Conservation (phyloP, 2,888 invertebrate species). For the Yponomeuta evonymella region DNA sequence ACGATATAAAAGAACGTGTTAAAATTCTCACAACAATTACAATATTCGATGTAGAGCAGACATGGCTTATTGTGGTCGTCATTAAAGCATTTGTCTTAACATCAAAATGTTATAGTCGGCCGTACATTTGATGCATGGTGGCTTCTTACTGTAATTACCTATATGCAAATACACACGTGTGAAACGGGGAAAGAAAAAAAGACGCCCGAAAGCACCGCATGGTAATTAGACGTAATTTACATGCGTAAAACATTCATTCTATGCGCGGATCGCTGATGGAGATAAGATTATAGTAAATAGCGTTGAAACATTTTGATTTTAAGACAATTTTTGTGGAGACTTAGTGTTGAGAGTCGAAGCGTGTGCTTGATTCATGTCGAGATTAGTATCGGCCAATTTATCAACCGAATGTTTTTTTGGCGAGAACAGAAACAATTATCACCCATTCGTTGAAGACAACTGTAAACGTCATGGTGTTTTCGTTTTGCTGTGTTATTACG, state of each 20-base stretch:
- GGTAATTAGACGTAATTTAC: conserved; percentile 71
- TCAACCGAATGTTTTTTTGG: conserved; percentile 26
- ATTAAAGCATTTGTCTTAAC: conserved; percentile 60
- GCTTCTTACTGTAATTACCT: conserved; percentile 63
- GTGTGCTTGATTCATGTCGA: conserved; percentile 66
- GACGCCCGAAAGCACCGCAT: conserved; percentile 50
- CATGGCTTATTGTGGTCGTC: conserved; percentile 51
- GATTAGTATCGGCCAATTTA: conserved; percentile 56
- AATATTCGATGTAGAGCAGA: conserved; percentile 54
- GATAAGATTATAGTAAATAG: conserved; percentile 71
- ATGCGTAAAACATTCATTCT: conserved; percentile 65
- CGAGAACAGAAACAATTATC: background rate
- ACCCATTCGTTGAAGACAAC: background rate
- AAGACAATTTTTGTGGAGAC: conserved; percentile 65
- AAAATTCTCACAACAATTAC: conserved; percentile 65
- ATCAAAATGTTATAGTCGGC: conserved; percentile 63
- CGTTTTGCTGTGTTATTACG: background rate
- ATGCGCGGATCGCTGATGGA: conserved; percentile 66
- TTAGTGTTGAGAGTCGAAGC: conserved; percentile 56
- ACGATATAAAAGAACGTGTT: conserved; percentile 52
- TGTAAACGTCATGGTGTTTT: conserved; percentile 1
- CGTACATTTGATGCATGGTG: conserved; percentile 56
- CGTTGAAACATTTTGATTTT: conserved; percentile 75
- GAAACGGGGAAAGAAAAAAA: conserved; percentile 71
- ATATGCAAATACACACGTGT: conserved; percentile 74